Conservation (phyloP, 53 echinoderm and acorn worm genomes). For the Temnopleurus reevesii region DNA sequence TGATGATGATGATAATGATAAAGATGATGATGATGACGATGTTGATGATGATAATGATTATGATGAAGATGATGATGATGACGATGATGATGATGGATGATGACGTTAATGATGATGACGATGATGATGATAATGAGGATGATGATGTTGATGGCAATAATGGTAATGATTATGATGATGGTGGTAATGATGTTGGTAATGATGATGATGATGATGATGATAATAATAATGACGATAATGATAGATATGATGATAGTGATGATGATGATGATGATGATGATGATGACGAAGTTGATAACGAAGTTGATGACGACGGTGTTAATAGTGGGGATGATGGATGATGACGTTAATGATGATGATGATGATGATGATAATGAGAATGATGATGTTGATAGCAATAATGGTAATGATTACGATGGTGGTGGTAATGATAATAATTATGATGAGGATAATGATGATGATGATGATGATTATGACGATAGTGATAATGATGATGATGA, state of each 20-base stretch:
- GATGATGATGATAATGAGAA: not conserved
- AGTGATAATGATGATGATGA: not conserved
- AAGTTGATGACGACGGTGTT: no score
- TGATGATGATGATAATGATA: not conserved
- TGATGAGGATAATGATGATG: not conserved
- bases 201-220: not conserved
- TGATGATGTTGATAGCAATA: not conserved
- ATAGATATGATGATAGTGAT: not conserved
- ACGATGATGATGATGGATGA: not conserved
- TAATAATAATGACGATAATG: not conserved
- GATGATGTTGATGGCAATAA: not conserved
- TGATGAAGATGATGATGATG: no score
- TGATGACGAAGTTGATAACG: not conserved
- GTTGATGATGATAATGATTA: no score
- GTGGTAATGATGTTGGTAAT: not conserved
- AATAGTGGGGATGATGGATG: no score
- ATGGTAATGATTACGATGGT: not conserved
- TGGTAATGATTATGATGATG: not conserved
- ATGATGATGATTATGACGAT: not conserved
- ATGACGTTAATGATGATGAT: not conserved
- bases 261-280: not conserved
- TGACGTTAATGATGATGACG: not conserved
- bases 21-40: no score
- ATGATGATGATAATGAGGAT: not conserved
- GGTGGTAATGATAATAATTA: not conserved